Evolutionary conservation across 2,797 vertebrate genomes (phyloP), one percentile per base, ranked within the genome.

Genomic region (Malurus leucopterus): DNA sequence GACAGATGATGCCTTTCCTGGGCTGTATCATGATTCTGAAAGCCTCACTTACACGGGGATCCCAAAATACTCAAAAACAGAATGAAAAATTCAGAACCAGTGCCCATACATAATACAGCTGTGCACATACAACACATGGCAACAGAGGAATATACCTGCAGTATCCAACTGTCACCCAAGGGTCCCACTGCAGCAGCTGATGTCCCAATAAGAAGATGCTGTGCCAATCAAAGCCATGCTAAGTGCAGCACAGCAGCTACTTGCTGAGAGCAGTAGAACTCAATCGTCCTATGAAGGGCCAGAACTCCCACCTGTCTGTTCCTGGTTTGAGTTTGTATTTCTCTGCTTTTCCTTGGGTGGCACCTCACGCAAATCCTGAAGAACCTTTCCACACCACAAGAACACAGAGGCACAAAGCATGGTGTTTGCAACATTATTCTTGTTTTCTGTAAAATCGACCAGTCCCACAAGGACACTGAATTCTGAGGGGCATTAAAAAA

Each of bases 401-500:
- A 44, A 32, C 2, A 72, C 3, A 73, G 53, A 78, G 8, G 6
- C n/a, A 80, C 43, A 6, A 84, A 80, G n/a, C 15, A 55, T 50
- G 21, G 49, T 19, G 47, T 58, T 86, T 55, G 55, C 83, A 89
- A 43, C 20, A 36, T 3, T 18, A 16, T 14, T 36, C n/a, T 73
- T 64, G 8, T 47, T 54, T 75, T 88, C 61, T 57, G 19, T 20
- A 77, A 84, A 82, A 71, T 4, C 10, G 47, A 70, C 13, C 26
- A 85, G 69, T 65, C 26, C 72, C 72, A 68, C 1, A 3, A 59
- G 17, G 20, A 63, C 44, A 82, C 10, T 7, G 41, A 73, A 47
- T 75, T 74, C 34, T 58, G 38, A 86, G 19, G 21, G 57, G 30
- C 23, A 81, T 81, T 82, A 73, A 85, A 95, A 95, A 87, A 44